These are phyloP conservation scores for Eulithis prunata DNA, from an alignment of 2,888 invertebrate genomes.

Conservation along the genomic window DNA sequence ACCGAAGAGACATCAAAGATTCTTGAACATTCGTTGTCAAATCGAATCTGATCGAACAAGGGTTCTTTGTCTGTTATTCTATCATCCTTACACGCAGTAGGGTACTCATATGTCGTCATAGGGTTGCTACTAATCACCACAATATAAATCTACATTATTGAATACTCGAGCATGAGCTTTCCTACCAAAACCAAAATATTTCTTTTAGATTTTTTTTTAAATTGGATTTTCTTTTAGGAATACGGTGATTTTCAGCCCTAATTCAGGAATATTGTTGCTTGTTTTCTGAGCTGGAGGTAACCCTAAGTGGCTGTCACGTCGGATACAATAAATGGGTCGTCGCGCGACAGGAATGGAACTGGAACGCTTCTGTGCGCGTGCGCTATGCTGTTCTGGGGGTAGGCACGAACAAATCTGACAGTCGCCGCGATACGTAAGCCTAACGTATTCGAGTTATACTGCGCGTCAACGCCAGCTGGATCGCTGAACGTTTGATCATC, in stretches of 20 bases:
- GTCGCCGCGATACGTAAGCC: too few relatives aligned
- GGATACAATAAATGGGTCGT: conserved; percentile 56
- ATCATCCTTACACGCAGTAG: conserved; percentile 30
- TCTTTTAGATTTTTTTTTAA: too few relatives aligned
- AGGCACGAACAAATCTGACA: too few relatives aligned
- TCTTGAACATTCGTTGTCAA: conserved; percentile 29
- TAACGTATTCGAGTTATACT: too few relatives aligned
- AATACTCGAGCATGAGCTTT: neutral
- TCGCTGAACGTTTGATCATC: too few relatives aligned
- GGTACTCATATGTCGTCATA: conserved; percentile 19
- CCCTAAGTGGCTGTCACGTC: conserved; percentile 53
- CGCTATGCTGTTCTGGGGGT: conserved; percentile 31
- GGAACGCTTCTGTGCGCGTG: conserved; percentile 55
- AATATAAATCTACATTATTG: neutral
- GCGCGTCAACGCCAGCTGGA: too few relatives aligned
- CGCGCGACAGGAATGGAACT: conserved; percentile 58
- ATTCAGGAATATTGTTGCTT: neutral
- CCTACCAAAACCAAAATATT: neutral
- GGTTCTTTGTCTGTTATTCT: conserved; percentile 25
- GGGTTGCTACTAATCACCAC: conserved; percentile 18
- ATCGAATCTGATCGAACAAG: conserved; percentile 30
- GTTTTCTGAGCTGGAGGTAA: conserved; percentile 1
- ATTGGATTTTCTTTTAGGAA: too few relatives aligned
- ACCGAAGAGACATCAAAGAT: conserved; percentile 23
- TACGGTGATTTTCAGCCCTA: neutral